These are phyloP conservation scores for Nemotelus pantherinus DNA, from an alignment of 2,888 invertebrate genomes.

Conservation along the genomic window DNA sequence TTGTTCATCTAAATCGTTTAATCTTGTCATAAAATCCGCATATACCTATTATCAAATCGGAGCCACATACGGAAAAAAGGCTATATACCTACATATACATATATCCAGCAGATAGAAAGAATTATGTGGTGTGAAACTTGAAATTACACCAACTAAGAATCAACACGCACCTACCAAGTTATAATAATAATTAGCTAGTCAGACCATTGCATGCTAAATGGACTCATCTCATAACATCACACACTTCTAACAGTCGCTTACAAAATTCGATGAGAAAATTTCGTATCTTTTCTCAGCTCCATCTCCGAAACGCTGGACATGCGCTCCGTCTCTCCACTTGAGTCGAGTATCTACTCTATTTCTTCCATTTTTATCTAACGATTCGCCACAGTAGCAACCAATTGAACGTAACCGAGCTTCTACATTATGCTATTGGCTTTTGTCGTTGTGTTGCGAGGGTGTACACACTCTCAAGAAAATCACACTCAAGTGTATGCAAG, in stretches of 20 bases:
- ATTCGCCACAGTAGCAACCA: conserved; percentile 20
- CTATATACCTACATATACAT: no score
- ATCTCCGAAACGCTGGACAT: conserved; percentile 3
- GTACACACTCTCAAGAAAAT: neutral
- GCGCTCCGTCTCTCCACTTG: conserved; percentile 23
- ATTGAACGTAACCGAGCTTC: neutral
- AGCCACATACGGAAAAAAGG: no score
- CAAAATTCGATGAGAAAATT: neutral
- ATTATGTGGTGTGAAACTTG: no score
- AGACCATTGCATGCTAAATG: no score
- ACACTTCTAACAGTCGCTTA: neutral
- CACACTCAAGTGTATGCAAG: neutral
- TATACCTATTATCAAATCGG: no score
- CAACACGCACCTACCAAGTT: no score
- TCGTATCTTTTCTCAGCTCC: neutral
- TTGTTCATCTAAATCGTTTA: no score
- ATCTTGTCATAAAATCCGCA: no score
- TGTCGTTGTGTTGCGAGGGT: neutral
- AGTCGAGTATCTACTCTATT: conserved; percentile 2
- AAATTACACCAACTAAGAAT: no score
- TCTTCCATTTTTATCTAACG: conserved; percentile 32
- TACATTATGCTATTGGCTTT: conserved; percentile 8
- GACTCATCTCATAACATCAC: no score
- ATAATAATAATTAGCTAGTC: no score
- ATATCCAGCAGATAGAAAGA: no score